phyloP scores from a whole-genome alignment of 2,113 vertebrate genomes.

The Dasyprocta punctata region DNA sequence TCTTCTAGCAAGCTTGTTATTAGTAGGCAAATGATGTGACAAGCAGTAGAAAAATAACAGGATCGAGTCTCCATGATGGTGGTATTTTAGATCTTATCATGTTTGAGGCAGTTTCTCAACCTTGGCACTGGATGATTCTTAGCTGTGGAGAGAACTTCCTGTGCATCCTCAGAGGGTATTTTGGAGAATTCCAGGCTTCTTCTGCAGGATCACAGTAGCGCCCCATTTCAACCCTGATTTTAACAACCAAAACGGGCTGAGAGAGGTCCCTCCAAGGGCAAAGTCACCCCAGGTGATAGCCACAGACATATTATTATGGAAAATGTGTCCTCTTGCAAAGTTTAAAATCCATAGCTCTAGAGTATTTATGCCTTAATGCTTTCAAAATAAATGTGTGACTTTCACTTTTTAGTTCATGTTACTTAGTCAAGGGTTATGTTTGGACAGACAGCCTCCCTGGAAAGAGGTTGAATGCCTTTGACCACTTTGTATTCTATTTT shows the following conservation, averaged over 20 bases:
- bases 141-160: not conserved
- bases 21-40: not conserved
- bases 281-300: not conserved
- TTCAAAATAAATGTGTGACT: slow-evolving; percentile 32
- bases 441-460: not conserved
- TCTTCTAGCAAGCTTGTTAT: not conserved
- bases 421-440: not conserved
- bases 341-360: not conserved
- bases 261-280: not conserved
- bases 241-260: not conserved
- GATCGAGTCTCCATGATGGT: not conserved
- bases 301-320: not conserved
- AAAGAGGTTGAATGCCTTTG: not conserved
- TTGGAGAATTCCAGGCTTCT: not conserved
- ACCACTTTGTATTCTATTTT: not conserved
- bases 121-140: not conserved
- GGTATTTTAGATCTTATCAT: not conserved
- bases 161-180: not conserved
- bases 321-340: not conserved
- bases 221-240: too few relatives aligned
- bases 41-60: not conserved
- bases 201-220: not conserved
- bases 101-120: slow-evolving; percentile 20
- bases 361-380: not conserved
- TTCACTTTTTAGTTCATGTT: not conserved